phyloP scores from a whole-genome alignment of 2,797 vertebrate species.

The Lophotriccus pileatus region DNA sequence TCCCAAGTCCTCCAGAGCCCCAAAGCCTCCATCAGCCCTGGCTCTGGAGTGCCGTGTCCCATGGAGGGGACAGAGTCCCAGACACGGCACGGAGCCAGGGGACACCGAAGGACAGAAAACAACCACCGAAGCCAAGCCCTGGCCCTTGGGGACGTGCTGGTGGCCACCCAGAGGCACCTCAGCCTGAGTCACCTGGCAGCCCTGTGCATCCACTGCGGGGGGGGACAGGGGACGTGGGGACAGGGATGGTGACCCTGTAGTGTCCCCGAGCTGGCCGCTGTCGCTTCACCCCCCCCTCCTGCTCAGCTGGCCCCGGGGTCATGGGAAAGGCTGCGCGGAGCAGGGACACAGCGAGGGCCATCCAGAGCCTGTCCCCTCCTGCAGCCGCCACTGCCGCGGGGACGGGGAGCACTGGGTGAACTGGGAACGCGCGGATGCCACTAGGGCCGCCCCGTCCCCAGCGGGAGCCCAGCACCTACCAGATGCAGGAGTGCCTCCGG shows the following conservation, averaged over 20 bases:
- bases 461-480: background rate
- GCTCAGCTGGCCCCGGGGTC: background rate
- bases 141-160: background rate
- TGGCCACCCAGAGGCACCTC: background rate
- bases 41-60: accelerated
- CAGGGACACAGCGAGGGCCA: background rate
- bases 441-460: accelerated
- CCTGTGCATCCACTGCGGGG: accelerated
- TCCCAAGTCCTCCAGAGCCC: background rate
- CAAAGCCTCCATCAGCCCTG: background rate
- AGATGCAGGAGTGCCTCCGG: constrained; percentile 59
- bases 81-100: background rate
- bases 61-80: background rate
- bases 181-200: background rate
- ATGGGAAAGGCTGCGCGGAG: background rate
- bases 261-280: background rate
- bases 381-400: background rate
- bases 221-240: background rate
- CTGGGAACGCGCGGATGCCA: background rate
- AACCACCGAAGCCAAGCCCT: background rate
- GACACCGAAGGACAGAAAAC: background rate
- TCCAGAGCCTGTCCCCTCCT: background rate
- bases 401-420: background rate
- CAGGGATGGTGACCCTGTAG: accelerated
- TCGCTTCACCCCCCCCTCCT: background rate